Percentiles rank a stretch among this genome's conserved stretches.
These are phyloP conservation scores for Drosophila sp. DNA, from an alignment of 1,140 invertebrate genomes.

Conservation along the genomic window DNA sequence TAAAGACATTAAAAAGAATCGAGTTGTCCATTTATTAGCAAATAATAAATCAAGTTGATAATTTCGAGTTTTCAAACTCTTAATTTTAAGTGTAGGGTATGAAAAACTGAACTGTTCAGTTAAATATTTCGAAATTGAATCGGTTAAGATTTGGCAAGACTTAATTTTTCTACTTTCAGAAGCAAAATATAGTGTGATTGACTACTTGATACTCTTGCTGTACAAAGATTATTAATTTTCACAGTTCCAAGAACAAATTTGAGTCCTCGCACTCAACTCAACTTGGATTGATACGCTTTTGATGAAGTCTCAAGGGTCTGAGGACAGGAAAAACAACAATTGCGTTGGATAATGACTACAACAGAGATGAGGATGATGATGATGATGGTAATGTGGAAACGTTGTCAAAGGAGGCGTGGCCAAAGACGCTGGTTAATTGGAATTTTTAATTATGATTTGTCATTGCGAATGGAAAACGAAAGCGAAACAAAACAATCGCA, in stretches of 20 bases:
- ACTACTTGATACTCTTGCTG: neutral
- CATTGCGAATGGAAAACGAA: conserved; percentile 45
- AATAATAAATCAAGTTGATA: no score
- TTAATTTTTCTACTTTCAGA: no score
- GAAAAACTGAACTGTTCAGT: no score
- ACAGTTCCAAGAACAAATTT: neutral
- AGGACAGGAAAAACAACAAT: conserved; percentile 29
- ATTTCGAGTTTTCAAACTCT: no score
- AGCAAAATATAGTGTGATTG: neutral
- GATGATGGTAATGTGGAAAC: neutral
- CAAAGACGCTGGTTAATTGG: conserved; percentile 72
- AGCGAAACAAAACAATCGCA: conserved; percentile 22
- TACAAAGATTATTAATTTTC: neutral
- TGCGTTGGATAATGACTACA: conserved; percentile 26
- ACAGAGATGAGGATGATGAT: neutral
- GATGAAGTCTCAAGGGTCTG: conserved; percentile 2
- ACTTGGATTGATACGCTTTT: neutral
- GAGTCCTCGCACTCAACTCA: neutral
- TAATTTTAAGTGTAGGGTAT: no score
- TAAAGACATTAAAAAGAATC: no score
- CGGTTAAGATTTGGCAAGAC: no score
- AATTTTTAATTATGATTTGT: conserved; percentile 81
- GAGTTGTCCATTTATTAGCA: no score
- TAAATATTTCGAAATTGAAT: no score
- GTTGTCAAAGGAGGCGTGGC: conserved; percentile 1